A percentile compares a stretch with the other conserved stretches of the same genome.
phyloP scores from a whole-genome alignment of 2,888 invertebrate genomes.

The Phragmatobia fuliginosa region DNA sequence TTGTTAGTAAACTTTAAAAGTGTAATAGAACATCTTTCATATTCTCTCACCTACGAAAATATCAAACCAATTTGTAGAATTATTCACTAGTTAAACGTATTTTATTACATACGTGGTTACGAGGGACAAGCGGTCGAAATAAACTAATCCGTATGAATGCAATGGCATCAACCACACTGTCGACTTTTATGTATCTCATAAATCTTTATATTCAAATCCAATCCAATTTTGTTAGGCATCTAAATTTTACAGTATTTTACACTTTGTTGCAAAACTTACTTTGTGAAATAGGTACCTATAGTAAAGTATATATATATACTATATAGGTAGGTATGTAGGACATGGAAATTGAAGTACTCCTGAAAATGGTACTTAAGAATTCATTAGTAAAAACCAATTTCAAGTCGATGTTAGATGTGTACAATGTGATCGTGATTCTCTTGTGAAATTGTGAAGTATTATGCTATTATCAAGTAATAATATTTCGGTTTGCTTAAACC shows the following conservation, averaged over 20 bases:
- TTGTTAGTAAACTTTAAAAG: conserved; percentile 26
- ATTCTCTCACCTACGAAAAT: conserved; percentile 7
- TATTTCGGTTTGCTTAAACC: neutral
- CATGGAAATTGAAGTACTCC: neutral
- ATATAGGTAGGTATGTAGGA: neutral
- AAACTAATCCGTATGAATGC: conserved; percentile 35
- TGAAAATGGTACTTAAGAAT: neutral
- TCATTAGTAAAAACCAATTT: neutral
- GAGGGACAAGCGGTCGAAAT: conserved; percentile 8
- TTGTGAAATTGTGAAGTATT: neutral
- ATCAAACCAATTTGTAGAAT: conserved; percentile 3
- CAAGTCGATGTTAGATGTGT: neutral
- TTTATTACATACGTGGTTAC: no score
- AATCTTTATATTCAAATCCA: conserved; percentile 32
- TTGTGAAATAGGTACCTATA: neutral
- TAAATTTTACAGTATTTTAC: conserved; percentile 10
- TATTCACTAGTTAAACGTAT: neutral
- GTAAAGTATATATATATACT: no score
- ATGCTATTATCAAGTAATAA: neutral
- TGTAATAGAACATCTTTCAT: conserved; percentile 10
- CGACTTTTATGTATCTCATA: conserved; percentile 37
- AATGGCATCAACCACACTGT: conserved; percentile 22
- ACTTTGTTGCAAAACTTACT: conserved; percentile 1
- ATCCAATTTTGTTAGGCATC: conserved; percentile 27
- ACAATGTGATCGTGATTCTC: neutral